Conservation (phyloP, 1,140 invertebrate genomes). For the Lineus longissimus region DNA sequence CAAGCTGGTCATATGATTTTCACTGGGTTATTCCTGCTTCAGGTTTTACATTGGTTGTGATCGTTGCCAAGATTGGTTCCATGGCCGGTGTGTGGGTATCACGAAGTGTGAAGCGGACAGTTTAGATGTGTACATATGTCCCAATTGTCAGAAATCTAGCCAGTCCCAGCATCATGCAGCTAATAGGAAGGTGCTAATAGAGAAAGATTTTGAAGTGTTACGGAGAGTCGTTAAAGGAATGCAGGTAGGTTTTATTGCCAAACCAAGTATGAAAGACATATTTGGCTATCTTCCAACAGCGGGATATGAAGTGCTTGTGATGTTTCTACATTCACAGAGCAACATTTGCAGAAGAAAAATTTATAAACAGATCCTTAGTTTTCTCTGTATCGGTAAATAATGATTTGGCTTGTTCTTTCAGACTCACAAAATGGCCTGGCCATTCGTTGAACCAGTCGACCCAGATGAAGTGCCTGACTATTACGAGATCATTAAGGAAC, state of each 20-base stretch:
- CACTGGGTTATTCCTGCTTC: too few species aligned
- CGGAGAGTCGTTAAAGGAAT: constrained; percentile 85
- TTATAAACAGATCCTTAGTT: too few species aligned
- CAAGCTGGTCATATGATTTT: too few species aligned
- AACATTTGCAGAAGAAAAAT: too few species aligned
- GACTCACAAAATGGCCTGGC: constrained; percentile 75
- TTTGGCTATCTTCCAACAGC: not conserved
- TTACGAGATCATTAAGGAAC: constrained; percentile 95
- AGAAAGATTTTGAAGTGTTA: constrained; percentile 78
- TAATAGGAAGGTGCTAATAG: constrained; percentile 68
- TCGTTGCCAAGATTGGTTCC: constrained; percentile 98
- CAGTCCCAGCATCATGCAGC: constrained; percentile 55
- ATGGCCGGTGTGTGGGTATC: constrained; percentile 94
- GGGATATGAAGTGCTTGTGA: too few species aligned
- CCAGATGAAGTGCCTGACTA: constrained; percentile 92
- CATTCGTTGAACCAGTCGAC: constrained; percentile 95
- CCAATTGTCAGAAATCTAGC: constrained; percentile 85
- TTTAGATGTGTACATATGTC: constrained; percentile 95
- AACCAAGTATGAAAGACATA: not conserved
- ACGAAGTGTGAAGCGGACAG: constrained; percentile 88
- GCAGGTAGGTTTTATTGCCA: constrained; percentile 61
- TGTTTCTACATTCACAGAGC: too few species aligned
- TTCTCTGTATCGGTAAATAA: too few species aligned
- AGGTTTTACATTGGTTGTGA: constrained; percentile 99
- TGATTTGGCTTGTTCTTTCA: constrained; percentile 26